A percentile compares a stretch with the other conserved stretches of the same genome.
phyloP scores from a whole-genome alignment of 1,140 invertebrate genomes.

The Pararge aegeria region DNA sequence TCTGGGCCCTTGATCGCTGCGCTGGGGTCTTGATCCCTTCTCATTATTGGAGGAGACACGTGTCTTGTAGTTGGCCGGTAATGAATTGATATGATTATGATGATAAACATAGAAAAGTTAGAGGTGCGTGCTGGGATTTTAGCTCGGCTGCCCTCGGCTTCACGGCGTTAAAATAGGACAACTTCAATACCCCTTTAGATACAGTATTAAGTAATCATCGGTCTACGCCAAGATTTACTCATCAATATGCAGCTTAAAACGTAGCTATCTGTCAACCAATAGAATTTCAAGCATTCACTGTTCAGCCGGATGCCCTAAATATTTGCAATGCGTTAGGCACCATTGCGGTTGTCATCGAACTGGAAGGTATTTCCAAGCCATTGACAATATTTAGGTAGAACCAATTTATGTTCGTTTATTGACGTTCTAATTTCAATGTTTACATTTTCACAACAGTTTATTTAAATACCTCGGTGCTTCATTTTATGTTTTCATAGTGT shows the following conservation, averaged over 20 bases:
- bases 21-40: too few species aligned
- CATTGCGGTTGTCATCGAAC: slow-evolving; percentile 16
- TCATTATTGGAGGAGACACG: too few species aligned
- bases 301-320: slow-evolving; percentile 25
- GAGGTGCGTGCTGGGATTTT: too few species aligned
- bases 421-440: neutral
- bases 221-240: neutral
- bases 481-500: too few species aligned
- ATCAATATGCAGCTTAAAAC: neutral
- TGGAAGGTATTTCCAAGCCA: slow-evolving; percentile 16
- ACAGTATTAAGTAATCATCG: neutral
- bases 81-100: too few species aligned
- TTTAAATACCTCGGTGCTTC: too few species aligned
- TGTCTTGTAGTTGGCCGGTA: too few species aligned
- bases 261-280: slow-evolving; percentile 2
- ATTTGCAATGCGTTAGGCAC: slow-evolving; percentile 22
- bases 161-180: too few species aligned
- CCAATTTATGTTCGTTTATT: neutral
- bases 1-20: too few species aligned
- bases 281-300: slow-evolving; percentile 14
- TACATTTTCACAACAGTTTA: neutral
- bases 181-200: too few species aligned
- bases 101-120: too few species aligned
- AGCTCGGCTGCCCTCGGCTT: too few species aligned
- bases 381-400: slow-evolving; percentile 5